Base-by-base conservation (phyloP, 2,797 vertebrate species). In the Centroberyx gerrardi region DNA sequence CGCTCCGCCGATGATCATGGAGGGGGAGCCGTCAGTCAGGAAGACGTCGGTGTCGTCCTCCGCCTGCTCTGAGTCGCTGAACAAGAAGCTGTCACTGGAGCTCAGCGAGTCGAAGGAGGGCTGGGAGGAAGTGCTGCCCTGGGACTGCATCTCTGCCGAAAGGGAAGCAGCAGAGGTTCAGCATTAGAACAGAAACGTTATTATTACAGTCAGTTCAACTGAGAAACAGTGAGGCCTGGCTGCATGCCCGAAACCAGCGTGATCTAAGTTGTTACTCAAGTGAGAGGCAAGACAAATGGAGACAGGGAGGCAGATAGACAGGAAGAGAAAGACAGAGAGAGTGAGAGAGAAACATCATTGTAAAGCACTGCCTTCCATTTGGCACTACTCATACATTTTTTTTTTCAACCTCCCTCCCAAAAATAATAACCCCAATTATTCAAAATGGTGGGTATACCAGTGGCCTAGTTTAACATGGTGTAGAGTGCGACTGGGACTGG, bases 1-100 rank as follows among this genome's bases (percentile, higher is more conserved):
- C 15, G 48, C 55, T 2, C 74, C 44, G 0, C 73, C 1, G 6
- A 88, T 76, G 74, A 78, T 63, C 69, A 85, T 62, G 3, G 92
- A 87, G 68, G 90, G 82, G 2, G 86, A 83, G 28, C 81, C 54
- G 68, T 94, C 93, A 0, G 90, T 92, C 73, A 96, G 91, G 88
- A 96, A 96, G 78, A 95, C 90, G 4, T 95, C 92, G 0, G 92
- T 63, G 73, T 96, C 94, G 0, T 93, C 94, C 66, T 95, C 93
- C 0, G 80, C 86, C 66, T 91, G 92, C 59, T 96, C 93, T 0
- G 90, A 94, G 51, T 96, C 93, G 42, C 94, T 96, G 70, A 93
- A 91, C 68, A 94, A 55, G 82, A 92, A 83, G 84, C 94, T 94
- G 86, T 93, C 94, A 3, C 82, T 90, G 27, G 93, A 96, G 87